Base-by-base conservation (phyloP, 2,113 vertebrate genomes). In the Echinops telfairi region DNA sequence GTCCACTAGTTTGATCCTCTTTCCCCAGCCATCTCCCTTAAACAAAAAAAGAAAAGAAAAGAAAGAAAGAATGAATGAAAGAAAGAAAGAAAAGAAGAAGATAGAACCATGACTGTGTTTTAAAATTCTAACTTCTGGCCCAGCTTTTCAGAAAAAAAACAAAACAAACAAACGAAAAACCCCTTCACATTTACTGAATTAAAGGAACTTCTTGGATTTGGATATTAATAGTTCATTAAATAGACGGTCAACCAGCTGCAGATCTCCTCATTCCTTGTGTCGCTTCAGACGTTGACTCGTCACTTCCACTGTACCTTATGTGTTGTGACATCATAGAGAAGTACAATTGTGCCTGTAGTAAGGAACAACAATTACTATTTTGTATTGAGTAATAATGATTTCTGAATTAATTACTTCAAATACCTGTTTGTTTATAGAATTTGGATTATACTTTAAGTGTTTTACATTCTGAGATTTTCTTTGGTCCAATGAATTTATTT, bases 351-450 rank as follows among this genome's bases (percentile, higher is more conserved):
- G 33, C 80, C 75, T 80, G 3, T 68, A 38, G 2, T 80, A 80
- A 64, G 31, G 71, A 66, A 79, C 81, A 89, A 62, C 14, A 76
- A 4, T 80, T 87, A 88, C 73, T 14, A 73, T 0, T 29, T 53
- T 86, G 38, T 6, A 90, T 5, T 53, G 47, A 53, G 47, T 53
- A 10, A 38, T 36, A 10, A 27, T 25, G 33, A 7, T 76, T 94
- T 53, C 29, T 57, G 11, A 92, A 92, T 77, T 71, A 92, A 73
- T 36, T 89, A 3, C 22, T 14, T 68, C 68, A 77, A 88, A 53
- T 1, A 66, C 29, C 7, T 66, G 4, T 43, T 16, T 20, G 60
- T 12, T 86, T 8, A 25, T 62, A 73, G 11, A 88, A 89, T 84
- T 60, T 66, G 80, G 29, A 27, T 57, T 57, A 33, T 25, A 83